These are phyloP conservation scores for Vultur gryphus DNA, from an alignment of 2,797 vertebrate genomes.

Conservation along the genomic window DNA sequence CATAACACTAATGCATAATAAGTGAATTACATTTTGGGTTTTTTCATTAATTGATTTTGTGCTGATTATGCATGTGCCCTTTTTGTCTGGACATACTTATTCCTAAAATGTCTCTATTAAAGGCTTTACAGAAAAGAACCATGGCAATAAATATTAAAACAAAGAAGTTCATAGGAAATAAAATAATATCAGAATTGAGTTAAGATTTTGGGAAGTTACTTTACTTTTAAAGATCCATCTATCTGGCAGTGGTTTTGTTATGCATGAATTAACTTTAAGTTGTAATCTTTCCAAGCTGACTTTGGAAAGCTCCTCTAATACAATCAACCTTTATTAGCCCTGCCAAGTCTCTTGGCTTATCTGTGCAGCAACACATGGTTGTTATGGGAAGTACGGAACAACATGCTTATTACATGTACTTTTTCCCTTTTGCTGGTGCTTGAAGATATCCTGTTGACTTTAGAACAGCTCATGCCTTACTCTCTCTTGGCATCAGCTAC, in stretches of 20 bases:
- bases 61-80: not conserved
- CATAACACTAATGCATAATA: not conserved
- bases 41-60: not conserved
- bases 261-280: not conserved
- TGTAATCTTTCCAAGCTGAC: not conserved
- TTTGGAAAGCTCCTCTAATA: not conserved
- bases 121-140: not conserved
- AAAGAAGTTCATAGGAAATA: not conserved
- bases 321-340: not conserved
- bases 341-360: not conserved
- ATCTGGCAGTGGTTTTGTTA: not conserved
- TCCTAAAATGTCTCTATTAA: not conserved
- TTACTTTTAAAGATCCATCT: not conserved
- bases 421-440: not conserved
- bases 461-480: not conserved
- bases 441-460: not conserved
- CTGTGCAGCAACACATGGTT: not conserved
- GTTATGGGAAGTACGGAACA: not conserved
- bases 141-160: not conserved
- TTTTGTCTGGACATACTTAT: not conserved
- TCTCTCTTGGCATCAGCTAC: not conserved
- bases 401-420: not conserved
- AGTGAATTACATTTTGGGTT: not conserved
- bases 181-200: not conserved
- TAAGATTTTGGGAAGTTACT: not conserved